Conservation (phyloP, 2,797 vertebrate genomes). For the Syngnathus rostellatus region DNA sequence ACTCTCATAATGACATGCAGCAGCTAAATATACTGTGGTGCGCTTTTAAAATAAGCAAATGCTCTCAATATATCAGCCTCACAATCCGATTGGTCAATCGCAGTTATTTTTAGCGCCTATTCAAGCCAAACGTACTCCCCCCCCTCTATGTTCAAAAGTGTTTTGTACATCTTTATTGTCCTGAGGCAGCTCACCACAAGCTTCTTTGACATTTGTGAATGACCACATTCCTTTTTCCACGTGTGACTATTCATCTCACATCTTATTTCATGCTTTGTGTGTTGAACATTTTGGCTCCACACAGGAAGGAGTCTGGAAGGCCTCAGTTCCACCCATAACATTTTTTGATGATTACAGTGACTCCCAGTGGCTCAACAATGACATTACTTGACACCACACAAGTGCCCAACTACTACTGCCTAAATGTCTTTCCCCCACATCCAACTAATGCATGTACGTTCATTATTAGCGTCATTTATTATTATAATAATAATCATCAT, state of each 20-base stretch:
- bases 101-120: conserved; percentile 27
- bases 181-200: not conserved
- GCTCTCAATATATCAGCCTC: conserved; percentile 21
- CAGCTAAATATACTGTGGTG: not conserved
- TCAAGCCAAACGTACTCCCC: conserved; percentile 10
- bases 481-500: no score
- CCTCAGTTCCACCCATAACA: no score
- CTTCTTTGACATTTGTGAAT: not conserved
- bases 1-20: not conserved
- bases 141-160: conserved; percentile 13
- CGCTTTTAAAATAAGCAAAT: conserved; percentile 12
- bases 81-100: conserved; percentile 8
- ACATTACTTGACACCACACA: not conserved
- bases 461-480: no score
- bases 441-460: no score
- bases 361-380: not conserved
- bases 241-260: not conserved
- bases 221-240: not conserved
- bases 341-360: not conserved
- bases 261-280: not conserved
- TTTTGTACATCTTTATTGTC: conserved; percentile 17
- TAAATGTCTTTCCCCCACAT: no score
- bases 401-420: not conserved
- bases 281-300: not conserved
- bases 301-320: not conserved